Conservation (phyloP, 2,113 vertebrate genomes). For the Dissostichus mawsoni region DNA sequence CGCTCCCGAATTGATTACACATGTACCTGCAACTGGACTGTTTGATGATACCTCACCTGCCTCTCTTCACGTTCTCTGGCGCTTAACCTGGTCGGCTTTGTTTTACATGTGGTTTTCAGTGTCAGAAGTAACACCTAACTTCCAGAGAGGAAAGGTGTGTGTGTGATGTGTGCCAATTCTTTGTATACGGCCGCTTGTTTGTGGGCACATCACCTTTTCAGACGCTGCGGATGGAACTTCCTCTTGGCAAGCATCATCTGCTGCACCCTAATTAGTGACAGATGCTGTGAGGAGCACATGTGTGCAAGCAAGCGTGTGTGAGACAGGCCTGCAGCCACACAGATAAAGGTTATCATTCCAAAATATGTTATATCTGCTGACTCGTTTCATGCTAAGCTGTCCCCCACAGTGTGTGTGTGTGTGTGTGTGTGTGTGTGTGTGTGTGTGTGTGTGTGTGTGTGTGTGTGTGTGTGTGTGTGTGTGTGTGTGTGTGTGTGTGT, state of each 20-base stretch:
- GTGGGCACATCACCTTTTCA: slow-evolving; percentile 50
- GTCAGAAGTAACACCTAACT: slow-evolving; percentile 33
- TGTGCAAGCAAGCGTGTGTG: slow-evolving; percentile 31
- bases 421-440: neutral
- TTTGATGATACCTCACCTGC: slow-evolving; percentile 51
- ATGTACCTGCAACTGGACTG: slow-evolving; percentile 50
- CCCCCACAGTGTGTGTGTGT: slow-evolving; percentile 30
- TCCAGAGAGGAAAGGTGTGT: slow-evolving; percentile 4
- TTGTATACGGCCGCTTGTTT: neutral
- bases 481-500: slow-evolving; percentile 13
- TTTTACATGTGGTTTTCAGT: slow-evolving; percentile 39
- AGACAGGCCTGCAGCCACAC: slow-evolving; percentile 54
- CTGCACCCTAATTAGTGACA: slow-evolving; percentile 73
- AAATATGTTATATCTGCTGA: slow-evolving; percentile 70
- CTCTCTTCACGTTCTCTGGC: slow-evolving; percentile 26
- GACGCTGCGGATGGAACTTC: slow-evolving; percentile 52
- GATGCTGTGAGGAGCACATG: slow-evolving; percentile 56
- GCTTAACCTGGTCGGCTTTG: slow-evolving; percentile 38
- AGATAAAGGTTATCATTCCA: slow-evolving; percentile 79
- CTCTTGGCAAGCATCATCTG: slow-evolving; percentile 65
- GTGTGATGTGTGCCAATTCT: neutral
- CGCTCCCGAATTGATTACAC: slow-evolving; percentile 50
- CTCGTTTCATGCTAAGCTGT: slow-evolving; percentile 42
- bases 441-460: slow-evolving; percentile 14
- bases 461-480: neutral